Conservation (phyloP, 2,888 invertebrate species). For the Cantharis flavilabris region DNA sequence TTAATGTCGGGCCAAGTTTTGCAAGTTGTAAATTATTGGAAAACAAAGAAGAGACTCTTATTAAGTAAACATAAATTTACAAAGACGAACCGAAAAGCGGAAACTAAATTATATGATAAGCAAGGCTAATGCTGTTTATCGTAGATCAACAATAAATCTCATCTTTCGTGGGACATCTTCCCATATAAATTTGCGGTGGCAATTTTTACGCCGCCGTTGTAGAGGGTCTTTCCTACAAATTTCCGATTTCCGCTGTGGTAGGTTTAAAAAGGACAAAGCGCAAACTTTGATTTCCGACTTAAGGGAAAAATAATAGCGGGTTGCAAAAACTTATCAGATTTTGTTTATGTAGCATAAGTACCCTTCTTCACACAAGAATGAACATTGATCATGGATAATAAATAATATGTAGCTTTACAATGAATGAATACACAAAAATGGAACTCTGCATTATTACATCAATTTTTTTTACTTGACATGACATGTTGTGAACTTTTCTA, state of each 20-base stretch:
- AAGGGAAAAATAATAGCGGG: conserved; percentile 31
- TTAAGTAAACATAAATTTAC: conserved; percentile 1
- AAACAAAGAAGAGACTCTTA: neutral
- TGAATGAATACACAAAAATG: neutral
- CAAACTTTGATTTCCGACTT: conserved; percentile 30
- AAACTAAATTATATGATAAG: conserved; percentile 23
- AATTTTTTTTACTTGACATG: neutral
- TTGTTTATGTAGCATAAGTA: conserved; percentile 30
- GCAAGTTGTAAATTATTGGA: neutral
- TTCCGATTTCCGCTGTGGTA: conserved; percentile 30
- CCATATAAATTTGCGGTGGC: conserved; percentile 25
- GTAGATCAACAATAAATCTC: conserved; percentile 20
- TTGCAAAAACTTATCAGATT: conserved; percentile 29
- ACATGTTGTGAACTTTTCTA: neutral
- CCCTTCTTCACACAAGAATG: conserved; percentile 22
- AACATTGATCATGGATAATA: conserved; percentile 26
- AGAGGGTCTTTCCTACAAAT: conserved; percentile 26
- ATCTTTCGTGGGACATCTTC: conserved; percentile 17
- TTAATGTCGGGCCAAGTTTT: neutral
- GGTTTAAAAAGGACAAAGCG: conserved; percentile 26
- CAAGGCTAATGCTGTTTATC: conserved; percentile 21
- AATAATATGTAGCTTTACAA: conserved; percentile 7
- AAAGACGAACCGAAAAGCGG: conserved; percentile 10
- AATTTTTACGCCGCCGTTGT: conserved; percentile 19
- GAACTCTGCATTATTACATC: neutral